Evolutionary conservation across 2,888 invertebrate genomes (phyloP).

Genomic region (Sinhomidia bicolor): DNA sequence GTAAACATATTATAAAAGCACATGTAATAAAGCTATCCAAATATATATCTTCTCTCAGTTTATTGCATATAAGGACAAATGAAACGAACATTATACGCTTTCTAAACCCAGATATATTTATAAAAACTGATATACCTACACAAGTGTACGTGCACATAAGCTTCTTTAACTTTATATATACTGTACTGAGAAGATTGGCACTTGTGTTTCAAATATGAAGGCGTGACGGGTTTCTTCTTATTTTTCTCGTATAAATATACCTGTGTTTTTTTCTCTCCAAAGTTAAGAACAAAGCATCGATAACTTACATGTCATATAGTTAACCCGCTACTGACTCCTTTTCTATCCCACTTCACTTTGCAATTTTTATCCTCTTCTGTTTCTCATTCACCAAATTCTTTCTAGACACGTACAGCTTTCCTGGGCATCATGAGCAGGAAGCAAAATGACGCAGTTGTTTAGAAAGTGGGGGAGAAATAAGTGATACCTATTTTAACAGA

Average conservation of each 20-base stretch:
- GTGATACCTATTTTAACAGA: conserved; percentile 12
- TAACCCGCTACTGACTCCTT: conserved; percentile 25
- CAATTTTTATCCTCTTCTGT: conserved; percentile 49
- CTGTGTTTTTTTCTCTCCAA: not conserved
- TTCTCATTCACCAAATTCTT: conserved; percentile 50
- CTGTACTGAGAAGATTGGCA: not conserved
- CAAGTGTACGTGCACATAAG: too few species aligned
- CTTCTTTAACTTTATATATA: not conserved
- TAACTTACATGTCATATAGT: conserved; percentile 45
- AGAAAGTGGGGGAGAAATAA: too few species aligned
- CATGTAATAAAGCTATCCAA: not conserved
- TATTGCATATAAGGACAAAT: not conserved
- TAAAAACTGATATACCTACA: too few species aligned
- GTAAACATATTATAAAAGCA: not conserved
- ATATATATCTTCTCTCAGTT: not conserved
- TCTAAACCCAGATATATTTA: not conserved
- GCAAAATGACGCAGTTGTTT: conserved; percentile 1
- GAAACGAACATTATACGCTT: not conserved
- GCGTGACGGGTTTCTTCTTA: not conserved
- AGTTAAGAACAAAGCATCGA: not conserved
- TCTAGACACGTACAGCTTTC: conserved; percentile 56
- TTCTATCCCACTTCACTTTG: conserved; percentile 58
- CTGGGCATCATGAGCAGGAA: conserved; percentile 16
- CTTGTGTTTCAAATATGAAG: not conserved
- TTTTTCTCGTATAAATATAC: not conserved